Conservation (phyloP, 2,797 vertebrate species). For the Gila robusta region DNA sequence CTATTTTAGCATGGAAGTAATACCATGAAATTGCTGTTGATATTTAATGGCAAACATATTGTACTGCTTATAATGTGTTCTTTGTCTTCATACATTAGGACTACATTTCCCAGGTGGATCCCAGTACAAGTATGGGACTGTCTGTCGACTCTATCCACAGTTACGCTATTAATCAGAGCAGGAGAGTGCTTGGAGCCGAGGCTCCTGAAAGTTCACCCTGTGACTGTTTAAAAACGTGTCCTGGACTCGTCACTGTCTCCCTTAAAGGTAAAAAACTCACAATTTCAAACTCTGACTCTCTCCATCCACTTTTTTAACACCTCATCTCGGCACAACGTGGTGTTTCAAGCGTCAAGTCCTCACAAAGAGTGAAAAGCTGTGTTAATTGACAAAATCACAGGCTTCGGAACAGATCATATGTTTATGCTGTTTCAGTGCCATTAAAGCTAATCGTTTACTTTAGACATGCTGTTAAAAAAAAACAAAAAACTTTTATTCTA, state of each 20-base stretch:
- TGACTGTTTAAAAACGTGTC: constrained; percentile 79
- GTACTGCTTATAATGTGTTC: neutral
- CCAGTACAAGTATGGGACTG: constrained; percentile 89
- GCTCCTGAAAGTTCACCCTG: constrained; percentile 83
- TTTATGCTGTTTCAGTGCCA: neutral
- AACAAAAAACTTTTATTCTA: too few relatives aligned
- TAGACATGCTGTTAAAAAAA: neutral
- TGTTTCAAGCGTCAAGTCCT: neutral
- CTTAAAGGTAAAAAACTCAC: constrained; percentile 85
- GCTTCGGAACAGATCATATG: too few relatives aligned
- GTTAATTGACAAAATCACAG: neutral
- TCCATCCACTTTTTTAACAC: neutral
- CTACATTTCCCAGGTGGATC: constrained; percentile 92
- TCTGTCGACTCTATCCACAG: constrained; percentile 88
- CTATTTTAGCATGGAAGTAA: neutral
- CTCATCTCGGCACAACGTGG: neutral
- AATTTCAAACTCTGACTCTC: neutral
- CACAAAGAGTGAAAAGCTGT: neutral
- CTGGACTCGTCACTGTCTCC: constrained; percentile 78
- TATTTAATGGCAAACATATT: neutral
- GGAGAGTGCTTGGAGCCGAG: constrained; percentile 84
- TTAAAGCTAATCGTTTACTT: neutral
- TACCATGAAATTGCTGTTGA: neutral
- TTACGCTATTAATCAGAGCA: constrained; percentile 88
- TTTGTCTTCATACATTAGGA: constrained; percentile 77